Conservation (phyloP, 2,113 vertebrate species). For the Chlamydotis undulata region DNA sequence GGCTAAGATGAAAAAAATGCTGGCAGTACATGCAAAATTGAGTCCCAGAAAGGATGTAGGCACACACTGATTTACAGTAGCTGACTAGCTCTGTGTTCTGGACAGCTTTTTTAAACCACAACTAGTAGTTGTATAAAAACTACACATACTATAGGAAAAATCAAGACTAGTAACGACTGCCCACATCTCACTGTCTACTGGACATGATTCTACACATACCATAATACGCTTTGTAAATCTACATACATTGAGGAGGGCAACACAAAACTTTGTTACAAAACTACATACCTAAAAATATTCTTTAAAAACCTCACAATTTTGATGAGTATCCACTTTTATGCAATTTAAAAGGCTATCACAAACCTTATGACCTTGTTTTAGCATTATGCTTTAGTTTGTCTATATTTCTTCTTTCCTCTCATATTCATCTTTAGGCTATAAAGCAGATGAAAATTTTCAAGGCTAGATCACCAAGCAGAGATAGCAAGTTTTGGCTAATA, state of each 20-base stretch:
- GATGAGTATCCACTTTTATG: neutral
- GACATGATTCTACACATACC: neutral
- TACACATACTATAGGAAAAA: neutral
- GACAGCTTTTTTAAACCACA: neutral
- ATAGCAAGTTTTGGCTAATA: neutral
- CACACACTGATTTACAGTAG: neutral
- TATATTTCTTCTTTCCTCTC: neutral
- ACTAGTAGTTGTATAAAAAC: neutral
- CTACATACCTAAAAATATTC: neutral
- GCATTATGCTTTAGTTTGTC: neutral
- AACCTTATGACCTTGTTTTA: neutral
- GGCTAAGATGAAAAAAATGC: neutral
- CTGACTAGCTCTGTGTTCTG: neutral
- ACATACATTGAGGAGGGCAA: accelerated
- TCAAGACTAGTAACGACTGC: neutral
- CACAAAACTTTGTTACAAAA: neutral
- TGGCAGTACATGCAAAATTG: neutral
- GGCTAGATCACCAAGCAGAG: neutral
- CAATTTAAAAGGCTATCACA: neutral
- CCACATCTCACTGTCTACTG: neutral
- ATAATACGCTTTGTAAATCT: neutral
- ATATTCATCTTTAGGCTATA: neutral
- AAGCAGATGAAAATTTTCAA: neutral
- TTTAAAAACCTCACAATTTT: neutral
- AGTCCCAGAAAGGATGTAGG: neutral